phyloP scores from a whole-genome alignment of 2,113 vertebrate species.

The Oryzias javanicus region DNA sequence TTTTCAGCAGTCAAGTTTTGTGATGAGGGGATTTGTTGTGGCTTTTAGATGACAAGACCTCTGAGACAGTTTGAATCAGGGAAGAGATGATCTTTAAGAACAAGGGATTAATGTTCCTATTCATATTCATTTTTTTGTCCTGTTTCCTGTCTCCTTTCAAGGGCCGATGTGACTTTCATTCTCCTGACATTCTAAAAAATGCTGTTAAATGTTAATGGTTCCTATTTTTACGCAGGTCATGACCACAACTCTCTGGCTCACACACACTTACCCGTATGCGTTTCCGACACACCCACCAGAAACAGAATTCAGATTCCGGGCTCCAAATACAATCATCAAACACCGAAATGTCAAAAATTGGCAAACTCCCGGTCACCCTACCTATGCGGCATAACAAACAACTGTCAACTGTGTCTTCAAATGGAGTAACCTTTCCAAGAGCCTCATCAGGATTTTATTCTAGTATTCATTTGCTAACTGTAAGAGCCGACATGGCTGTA shows the following conservation, averaged over 20 bases:
- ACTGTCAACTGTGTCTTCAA: too few species aligned
- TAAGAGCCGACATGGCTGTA: too few species aligned
- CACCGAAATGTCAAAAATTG: too few species aligned
- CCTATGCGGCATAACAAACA: too few species aligned
- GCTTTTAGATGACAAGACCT: constrained; percentile 57
- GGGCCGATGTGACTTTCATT: constrained; percentile 60
- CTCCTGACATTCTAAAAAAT: constrained; percentile 71
- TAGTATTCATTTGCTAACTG: too few species aligned
- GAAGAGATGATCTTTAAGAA: constrained; percentile 57
- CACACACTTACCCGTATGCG: constrained; percentile 10
- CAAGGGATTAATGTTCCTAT: constrained; percentile 66
- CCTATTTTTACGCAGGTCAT: constrained; percentile 72
- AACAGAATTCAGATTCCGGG: neutral
- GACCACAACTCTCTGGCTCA: constrained; percentile 37
- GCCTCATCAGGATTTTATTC: too few species aligned
- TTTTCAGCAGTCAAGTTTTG: constrained; percentile 43
- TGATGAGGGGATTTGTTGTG: constrained; percentile 62
- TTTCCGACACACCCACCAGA: neutral
- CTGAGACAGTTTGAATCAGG: constrained; percentile 48
- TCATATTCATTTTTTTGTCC: constrained; percentile 46
- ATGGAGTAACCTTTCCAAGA: too few species aligned
- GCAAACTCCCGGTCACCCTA: too few species aligned
- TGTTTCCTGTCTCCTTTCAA: constrained; percentile 41
- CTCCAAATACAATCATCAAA: too few species aligned
- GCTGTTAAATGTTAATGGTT: constrained; percentile 76